Base-by-base conservation (phyloP, 2,888 invertebrate species). In the Nomada ferruginata region DNA sequence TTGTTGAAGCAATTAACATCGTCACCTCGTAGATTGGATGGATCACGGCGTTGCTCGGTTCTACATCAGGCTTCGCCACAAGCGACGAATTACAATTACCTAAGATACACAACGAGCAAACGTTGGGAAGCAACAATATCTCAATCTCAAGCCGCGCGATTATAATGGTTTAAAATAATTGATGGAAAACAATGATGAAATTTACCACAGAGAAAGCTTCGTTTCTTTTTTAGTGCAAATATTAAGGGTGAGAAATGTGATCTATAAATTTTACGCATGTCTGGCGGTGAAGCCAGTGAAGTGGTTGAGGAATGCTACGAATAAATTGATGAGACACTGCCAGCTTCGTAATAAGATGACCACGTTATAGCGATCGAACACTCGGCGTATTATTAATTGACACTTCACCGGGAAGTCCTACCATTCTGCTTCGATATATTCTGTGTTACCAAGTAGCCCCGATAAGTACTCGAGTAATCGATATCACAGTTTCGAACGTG, bases 311-410 rank as follows among this genome's bases (percentile, higher is more conserved):
- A 81, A 83, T 81, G 88, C 87, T 87, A 76, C 88, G 88, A 88
- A 91, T 91, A 91, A 91, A 91, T 91, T 90, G 89, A 91, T 87
- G 90, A 85, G 89, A 87, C 87, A 85, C 85, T 71, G 82, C 79
- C 81, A 60, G 84, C 81, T 85, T 79, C 85, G 87, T 89, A 89
- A 91, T 91, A 90, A 91, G 90, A 89, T 89, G 88, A 88, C 90
- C 88, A 87, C 87, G 88, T 87, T 89, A 88, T 88, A 89, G 79
- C 88, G 87, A 88, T 89, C 87, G 86, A 83, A 71, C 83, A 89
- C 91, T 88, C 85, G 82, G 77, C 84, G 70, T 76, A 83, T 91
- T 91, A 91, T 91, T 91, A 91, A 91, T 91, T 91, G 90, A 87
- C 90, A 82, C 89, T 90, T 80, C 81, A 88, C 79, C 79, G 84